Base-by-base conservation (phyloP, 2,888 invertebrate genomes). In the Xanthorhoe spadicearia region DNA sequence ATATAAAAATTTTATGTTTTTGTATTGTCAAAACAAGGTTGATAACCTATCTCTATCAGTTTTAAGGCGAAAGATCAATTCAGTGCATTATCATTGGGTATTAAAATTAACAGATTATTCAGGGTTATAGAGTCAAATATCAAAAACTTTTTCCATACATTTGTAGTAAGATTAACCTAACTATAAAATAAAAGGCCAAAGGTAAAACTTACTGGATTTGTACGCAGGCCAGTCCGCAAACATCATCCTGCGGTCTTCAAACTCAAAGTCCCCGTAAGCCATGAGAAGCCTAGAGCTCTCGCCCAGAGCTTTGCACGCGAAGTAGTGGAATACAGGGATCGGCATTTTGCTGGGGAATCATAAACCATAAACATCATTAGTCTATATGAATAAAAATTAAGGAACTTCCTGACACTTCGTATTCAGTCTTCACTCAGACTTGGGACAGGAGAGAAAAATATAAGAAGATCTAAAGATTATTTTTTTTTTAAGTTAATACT, bases 221-320 rank as follows among this genome's bases (percentile, higher is more conserved):
- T 77, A 77, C 4, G 85, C 78, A 0, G 90, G 87, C 95, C 95
- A 95, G 8, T 94, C 85, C 0, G 92, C 92, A 0, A 63, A 2
- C 0, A 86, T 54, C 8, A 95, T 73, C 23, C 95, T 92, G 54
- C 83, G 79, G 82, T 96, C 96, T 77, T 95, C 94, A 72, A 95
- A 96, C 54, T 94, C 93, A 54, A 94, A 84, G 43, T 91, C 93
- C 6, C 94, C 94, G 72, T 96, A 95, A 5, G 94, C 90, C 65
- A 96, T 81, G 43, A 96, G 84, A 74, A 95, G 89, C 15, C 96
- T 90, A 53, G 93, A 89, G 8, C 94, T 92, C 79, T 96, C 96
- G 0, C 91, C 96, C 32, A 95, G 83, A 4, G 94, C 95, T 81
- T 93, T 94, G 46, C 94, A 82, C 60, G 93, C 86, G 83, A 96